These are phyloP conservation scores for Rotaria macrura DNA, from an alignment of 2,888 invertebrate species.

Conservation along the genomic window DNA sequence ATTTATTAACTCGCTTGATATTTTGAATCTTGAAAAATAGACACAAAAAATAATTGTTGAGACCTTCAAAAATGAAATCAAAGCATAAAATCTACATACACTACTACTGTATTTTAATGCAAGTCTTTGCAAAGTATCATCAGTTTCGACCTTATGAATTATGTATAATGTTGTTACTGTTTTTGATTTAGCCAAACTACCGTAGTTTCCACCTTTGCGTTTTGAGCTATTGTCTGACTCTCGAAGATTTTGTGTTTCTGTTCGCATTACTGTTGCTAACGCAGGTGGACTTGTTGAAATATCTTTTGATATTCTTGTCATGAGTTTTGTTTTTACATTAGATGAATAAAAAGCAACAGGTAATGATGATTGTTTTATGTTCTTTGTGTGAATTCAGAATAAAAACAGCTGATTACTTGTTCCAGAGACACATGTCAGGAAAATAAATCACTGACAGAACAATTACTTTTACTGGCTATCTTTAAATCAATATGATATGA, in stretches of 20 bases:
- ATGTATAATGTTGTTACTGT: not conserved
- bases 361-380: not conserved
- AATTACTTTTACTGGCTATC: not conserved
- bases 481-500: not conserved
- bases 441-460: not conserved
- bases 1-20: conserved; percentile 1
- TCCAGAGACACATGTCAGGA: not conserved
- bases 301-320: not conserved
- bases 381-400: not conserved
- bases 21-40: not conserved
- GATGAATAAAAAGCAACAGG: not conserved
- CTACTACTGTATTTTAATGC: not conserved
- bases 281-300: not conserved
- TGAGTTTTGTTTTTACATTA: not conserved
- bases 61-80: not conserved
- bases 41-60: not conserved
- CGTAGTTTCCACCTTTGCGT: not conserved
- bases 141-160: not conserved
- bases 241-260: not conserved
- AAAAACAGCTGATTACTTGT: not conserved
- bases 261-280: not conserved
- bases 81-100: not conserved
- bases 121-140: not conserved
- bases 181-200: not conserved
- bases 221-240: not conserved